Evolutionary conservation across 1,140 invertebrate species (phyloP), one percentile per base, ranked within the genome.

Genomic region (Semibalanus balanoides): DNA sequence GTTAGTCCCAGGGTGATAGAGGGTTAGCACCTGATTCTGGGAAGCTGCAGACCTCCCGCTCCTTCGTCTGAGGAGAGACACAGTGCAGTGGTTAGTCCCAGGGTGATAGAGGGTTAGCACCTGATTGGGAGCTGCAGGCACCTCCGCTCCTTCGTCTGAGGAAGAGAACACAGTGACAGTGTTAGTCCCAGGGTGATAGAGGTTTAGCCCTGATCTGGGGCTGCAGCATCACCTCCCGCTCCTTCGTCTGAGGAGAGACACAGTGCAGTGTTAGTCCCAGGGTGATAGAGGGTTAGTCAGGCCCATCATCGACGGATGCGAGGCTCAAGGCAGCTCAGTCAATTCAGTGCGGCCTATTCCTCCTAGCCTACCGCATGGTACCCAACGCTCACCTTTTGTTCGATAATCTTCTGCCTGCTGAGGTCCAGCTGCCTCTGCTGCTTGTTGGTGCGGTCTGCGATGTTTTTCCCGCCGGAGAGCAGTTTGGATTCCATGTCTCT

Each of bases 391-490:
- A 89, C 90, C 84, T 93, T 94, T 81, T 93, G 87, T 82, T 95
- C 93, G 0, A 91, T 89, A 76, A 97, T 91, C 83, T 96, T 93
- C 74, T 87, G 85, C 75, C 89, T 86, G 78, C 91, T 87, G 81
- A 91, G 89, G 81, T 96, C 92, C 31, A 97, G 84, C 75, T 91
- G 90, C 78, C 90, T 86, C 82, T 96, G 91, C 79, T 95, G 93
- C 83, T 95, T 90, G 82, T 93, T 93, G 25, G 95, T 94, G 80
- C 94, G 93, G 83, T 96, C 93, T 30, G 96, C 87, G 74, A 97
- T 91, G 83, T 94, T 94, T 82, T 93, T 94, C 17, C 86, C 86
- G 40, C 95, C 95, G 77, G 89, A 88, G 40, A 97, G 88, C 77
- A 97, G 85, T 82, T 96, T 93, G 79, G 92, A 93, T 83, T 97